A percentile compares a stretch with the other conserved stretches of the same genome.
Conservation (phyloP, 23 tunicate genomes). For the Diplosoma virens region DNA sequence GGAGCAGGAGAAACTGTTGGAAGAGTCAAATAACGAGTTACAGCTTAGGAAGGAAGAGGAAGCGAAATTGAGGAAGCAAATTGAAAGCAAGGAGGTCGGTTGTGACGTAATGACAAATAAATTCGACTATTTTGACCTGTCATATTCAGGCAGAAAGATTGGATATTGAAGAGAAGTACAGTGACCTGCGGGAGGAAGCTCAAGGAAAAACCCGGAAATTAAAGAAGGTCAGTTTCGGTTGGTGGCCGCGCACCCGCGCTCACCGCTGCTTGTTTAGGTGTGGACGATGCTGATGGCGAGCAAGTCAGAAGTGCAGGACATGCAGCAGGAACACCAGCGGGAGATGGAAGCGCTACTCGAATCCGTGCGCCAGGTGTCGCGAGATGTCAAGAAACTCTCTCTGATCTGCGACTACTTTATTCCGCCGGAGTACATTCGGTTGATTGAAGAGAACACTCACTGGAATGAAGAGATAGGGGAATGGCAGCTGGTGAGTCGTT, state of each 20-base stretch:
- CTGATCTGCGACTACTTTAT: conserved; percentile 73
- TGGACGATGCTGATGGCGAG: conserved; percentile 70
- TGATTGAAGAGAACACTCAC: conserved; percentile 70
- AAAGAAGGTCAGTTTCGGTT: conserved; percentile 46
- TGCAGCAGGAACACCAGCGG: conserved; percentile 71
- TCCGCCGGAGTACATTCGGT: conserved; percentile 55
- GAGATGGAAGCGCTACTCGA: conserved; percentile 88
- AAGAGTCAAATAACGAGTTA: conserved; percentile 80
- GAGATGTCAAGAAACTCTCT: conserved; percentile 59
- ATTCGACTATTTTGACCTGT: background rate
- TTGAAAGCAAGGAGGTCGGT: conserved; percentile 83
- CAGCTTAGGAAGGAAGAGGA: conserved; percentile 75
- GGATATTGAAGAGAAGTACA: conserved; percentile 92
- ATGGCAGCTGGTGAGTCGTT: conserved; percentile 80
- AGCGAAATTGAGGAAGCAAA: conserved; percentile 71
- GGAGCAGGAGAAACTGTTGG: conserved; percentile 93
- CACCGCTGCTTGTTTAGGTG: conserved; percentile 20
- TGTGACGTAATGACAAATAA: no score
- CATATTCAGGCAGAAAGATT: conserved; percentile 66
- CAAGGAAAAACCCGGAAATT: conserved; percentile 84
- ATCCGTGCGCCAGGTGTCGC: conserved; percentile 50
- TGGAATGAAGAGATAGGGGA: conserved; percentile 99
- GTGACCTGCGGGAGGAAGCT: conserved; percentile 81
- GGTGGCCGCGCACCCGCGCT: background rate
- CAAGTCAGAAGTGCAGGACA: conserved; percentile 82